phyloP scores from a whole-genome alignment of 2,888 invertebrate genomes.

The Lomographa bimaculata region DNA sequence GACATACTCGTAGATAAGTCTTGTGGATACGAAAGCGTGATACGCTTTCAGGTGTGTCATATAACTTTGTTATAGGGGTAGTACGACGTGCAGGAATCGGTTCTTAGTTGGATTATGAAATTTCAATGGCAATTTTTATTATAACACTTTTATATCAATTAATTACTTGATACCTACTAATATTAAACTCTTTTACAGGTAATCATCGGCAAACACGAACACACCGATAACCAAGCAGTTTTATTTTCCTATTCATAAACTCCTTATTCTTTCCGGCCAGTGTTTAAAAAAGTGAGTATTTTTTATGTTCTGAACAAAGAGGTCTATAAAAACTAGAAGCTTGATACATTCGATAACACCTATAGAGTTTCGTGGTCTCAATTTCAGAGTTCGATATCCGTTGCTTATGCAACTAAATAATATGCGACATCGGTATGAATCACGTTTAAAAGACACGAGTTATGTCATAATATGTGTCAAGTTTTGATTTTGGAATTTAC shows the following conservation, averaged over 20 bases:
- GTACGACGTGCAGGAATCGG: no score
- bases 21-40: no score
- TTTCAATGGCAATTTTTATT: no score
- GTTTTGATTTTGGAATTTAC: no score
- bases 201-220: background rate
- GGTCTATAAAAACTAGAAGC: background rate
- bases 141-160: no score
- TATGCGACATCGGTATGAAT: slow-evolving; percentile 5
- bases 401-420: slow-evolving; percentile 7
- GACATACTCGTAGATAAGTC: no score
- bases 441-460: no score
- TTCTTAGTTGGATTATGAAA: no score
- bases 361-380: slow-evolving; percentile 5
- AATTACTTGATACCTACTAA: no score
- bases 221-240: background rate
- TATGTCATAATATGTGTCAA: no score
- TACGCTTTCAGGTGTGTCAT: no score
- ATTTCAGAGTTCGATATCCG: slow-evolving; percentile 1
- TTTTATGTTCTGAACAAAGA: background rate
- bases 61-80: no score
- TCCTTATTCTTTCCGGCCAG: slow-evolving; percentile 6
- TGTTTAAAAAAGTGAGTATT: slow-evolving; percentile 12
- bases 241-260: slow-evolving; percentile 1
- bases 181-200: slow-evolving; percentile 19
- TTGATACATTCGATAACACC: slow-evolving; percentile 5